Evolutionary conservation across 1,140 invertebrate genomes (phyloP).

Genomic region (Brachionus plicatilis): DNA sequence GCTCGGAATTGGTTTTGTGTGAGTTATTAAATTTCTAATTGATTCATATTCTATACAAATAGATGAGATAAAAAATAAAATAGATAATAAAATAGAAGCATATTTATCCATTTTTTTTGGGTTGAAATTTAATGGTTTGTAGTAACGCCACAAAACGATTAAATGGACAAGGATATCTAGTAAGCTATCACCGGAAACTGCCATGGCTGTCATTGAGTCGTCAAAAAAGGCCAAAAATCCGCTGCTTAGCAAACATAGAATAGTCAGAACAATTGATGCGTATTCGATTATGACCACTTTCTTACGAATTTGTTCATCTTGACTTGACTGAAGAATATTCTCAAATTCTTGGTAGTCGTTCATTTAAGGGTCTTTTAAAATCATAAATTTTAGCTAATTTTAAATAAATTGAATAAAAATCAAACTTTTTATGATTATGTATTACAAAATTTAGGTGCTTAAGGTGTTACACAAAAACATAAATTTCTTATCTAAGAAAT

Average conservation of each 20-base stretch:
- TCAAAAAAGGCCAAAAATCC: conserved; percentile 19
- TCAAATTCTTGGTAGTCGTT: not conserved
- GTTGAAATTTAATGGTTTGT: not conserved
- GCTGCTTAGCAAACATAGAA: not conserved
- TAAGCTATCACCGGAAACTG: conserved; percentile 14
- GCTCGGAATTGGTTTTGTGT: not conserved
- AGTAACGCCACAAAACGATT: conserved; percentile 21
- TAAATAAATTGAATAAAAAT: not conserved
- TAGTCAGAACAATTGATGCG: not conserved
- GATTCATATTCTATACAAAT: conserved; percentile 8
- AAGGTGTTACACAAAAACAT: not conserved
- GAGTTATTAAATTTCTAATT: not conserved
- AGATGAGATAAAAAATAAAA: conserved; percentile 10
- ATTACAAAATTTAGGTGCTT: not conserved
- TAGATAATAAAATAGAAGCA: not conserved
- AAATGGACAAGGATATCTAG: conserved; percentile 17
- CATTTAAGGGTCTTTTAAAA: not conserved
- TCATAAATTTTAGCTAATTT: not conserved
- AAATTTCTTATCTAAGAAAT: not conserved
- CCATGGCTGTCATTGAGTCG: not conserved
- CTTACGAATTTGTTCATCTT: not conserved
- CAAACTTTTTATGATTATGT: not conserved
- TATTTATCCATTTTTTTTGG: not conserved
- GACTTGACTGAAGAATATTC: not conserved
- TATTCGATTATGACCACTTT: conserved; percentile 28